These are phyloP conservation scores for Mamestra configurata DNA, from an alignment of 1,140 invertebrate species.

Conservation along the genomic window DNA sequence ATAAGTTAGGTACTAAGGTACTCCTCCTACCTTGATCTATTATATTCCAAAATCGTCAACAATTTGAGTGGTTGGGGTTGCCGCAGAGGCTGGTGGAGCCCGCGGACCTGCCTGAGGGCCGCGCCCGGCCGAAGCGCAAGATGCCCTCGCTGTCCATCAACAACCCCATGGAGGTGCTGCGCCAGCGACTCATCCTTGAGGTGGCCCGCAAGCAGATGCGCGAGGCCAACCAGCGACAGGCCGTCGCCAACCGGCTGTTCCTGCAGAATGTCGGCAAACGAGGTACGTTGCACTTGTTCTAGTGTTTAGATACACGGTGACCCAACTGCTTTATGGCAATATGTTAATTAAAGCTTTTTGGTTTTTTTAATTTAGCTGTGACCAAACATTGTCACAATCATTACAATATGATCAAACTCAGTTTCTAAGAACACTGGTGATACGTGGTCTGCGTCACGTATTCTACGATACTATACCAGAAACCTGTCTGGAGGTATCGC, in stretches of 20 bases:
- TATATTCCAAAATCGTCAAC: neutral
- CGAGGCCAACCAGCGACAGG: constrained; percentile 89
- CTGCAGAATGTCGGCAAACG: constrained; percentile 89
- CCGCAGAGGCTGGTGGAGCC: constrained; percentile 67
- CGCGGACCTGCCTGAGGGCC: constrained; percentile 67
- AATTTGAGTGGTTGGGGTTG: constrained; percentile 50
- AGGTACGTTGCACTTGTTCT: constrained; percentile 65
- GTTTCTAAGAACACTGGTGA: too few species aligned
- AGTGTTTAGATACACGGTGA: too few species aligned
- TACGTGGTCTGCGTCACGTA: too few species aligned
- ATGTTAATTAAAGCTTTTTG: too few species aligned
- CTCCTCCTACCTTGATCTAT: neutral
- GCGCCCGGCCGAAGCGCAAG: constrained; percentile 87
- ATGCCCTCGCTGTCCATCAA: constrained; percentile 93
- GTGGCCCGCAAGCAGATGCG: constrained; percentile 92
- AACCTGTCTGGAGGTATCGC: too few species aligned
- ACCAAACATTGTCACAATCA: too few species aligned
- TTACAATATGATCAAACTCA: too few species aligned
- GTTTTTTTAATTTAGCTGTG: too few species aligned
- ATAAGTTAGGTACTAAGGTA: neutral
- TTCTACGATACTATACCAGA: too few species aligned
- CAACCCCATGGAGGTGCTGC: constrained; percentile 93
- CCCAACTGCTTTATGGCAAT: too few species aligned
- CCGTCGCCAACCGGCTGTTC: constrained; percentile 88
- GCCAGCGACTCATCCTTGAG: constrained; percentile 92